phyloP scores from a whole-genome alignment of 2,797 vertebrate species.

The Melopsittacus undulatus region DNA sequence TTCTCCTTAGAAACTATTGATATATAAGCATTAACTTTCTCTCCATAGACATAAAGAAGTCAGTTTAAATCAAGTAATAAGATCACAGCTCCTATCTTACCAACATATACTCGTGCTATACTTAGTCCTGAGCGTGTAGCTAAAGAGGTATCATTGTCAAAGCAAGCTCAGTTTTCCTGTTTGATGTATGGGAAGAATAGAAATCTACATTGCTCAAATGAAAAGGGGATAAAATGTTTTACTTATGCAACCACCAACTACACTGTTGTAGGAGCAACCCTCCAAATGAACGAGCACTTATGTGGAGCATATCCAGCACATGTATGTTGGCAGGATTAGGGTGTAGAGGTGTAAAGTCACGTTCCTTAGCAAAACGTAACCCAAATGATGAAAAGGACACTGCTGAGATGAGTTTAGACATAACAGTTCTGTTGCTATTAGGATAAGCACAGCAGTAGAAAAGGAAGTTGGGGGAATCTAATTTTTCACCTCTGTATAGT shows the following conservation, averaged over 20 bases:
- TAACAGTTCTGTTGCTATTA: background rate
- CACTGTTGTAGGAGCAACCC: background rate
- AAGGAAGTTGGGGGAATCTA: background rate
- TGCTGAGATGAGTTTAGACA: background rate
- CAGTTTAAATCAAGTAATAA: background rate
- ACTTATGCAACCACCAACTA: background rate
- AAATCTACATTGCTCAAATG: background rate
- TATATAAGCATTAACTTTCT: slow-evolving; percentile 11
- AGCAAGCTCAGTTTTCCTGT: background rate
- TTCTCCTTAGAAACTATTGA: background rate
- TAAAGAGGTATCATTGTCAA: background rate
- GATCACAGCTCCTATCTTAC: background rate
- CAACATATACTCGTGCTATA: background rate
- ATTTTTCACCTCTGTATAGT: background rate
- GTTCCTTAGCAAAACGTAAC: background rate
- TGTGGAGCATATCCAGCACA: background rate
- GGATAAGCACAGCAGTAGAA: background rate
- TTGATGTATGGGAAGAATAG: background rate
- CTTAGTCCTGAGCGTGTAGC: background rate
- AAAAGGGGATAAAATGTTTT: background rate
- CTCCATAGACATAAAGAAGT: background rate
- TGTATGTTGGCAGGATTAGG: background rate
- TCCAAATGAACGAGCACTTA: background rate
- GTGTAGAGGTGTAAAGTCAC: background rate
- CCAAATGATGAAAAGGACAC: background rate